Evolutionary conservation across 2,797 vertebrate species (phyloP), one percentile per base, ranked within the genome.

Genomic region (Geranospiza caerulescens): DNA sequence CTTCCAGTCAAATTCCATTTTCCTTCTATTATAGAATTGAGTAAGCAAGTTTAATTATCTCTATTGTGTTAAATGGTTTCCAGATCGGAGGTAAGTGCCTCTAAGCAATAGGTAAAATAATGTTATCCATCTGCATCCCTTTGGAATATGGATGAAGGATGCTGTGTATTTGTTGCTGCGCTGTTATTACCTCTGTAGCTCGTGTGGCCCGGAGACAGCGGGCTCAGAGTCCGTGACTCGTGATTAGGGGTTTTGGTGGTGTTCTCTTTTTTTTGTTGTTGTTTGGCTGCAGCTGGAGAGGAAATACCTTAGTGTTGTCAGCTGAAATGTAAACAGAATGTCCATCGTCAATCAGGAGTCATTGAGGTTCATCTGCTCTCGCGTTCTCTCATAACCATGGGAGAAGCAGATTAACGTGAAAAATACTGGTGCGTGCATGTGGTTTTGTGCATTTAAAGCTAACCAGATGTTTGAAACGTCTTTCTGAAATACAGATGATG

Each of bases 391-490:
- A 9, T 27, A 63, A 53, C 87, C 75, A 53, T 4, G 25, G 93
- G 91, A 90, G 82, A 82, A 94, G 73, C 44, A 31, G 90, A 56
- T 92, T 70, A 93, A 80, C 52, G 27, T 80, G 92, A 66, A 84
- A 59, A 90, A 68, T 31, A 50, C 58, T 36, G 67, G 55, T 89
- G 83, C 5, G 27, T 94, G 95, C 67, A 58, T 92, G 95, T 91
- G 90, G 59, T n/a, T 93, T 66, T 26, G 90, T 75, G 59, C 82
- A 55, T 66, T 85, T 82, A 79, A 97, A 94, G 89, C 96, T 82
- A 86, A 95, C 71, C 95, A 96, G 96, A 95, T 94, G 96, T 92
- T 87, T 26, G 84, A 85, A 87, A 76, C 42, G 9, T 62, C 38
- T 63, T 22, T 73, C 64, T 66, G 93, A 68, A 73, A 42, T n/a